Base-by-base conservation (phyloP, 2,888 invertebrate species). In the Hypolimnas misippus region DNA sequence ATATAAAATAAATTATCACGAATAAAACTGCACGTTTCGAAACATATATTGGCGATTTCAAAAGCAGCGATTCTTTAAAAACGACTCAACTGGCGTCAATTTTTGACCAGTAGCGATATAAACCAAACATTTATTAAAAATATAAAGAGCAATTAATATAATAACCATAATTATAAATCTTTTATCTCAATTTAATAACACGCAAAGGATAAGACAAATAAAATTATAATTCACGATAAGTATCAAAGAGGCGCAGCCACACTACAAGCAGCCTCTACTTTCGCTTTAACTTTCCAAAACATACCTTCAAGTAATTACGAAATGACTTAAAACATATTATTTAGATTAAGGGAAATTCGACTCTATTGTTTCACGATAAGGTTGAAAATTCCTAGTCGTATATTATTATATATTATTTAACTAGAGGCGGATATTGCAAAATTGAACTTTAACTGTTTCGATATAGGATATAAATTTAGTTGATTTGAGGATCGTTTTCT, bases 211-310 rank as follows among this genome's bases (percentile, higher is more conserved):
- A 56, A 65, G 51, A 59, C 44, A 53, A 63, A 54, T 54, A 59
- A 64, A 62, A 57, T 67, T 42, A 38, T 51, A 54, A 65, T 60
- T 55, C 44, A 71, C 73, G 74, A 79, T 68, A 68, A 86, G 82
- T 84, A 87, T 82, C 83, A 86, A 86, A 79, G 81, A 75, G 70
- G 67, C 74, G 71, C 76, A 76, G 82, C 78, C 80, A 79, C 78
- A 81, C 79, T 84, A 71, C 72, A 73, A 74, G 44, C 63, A 33
- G 69, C 60, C 63, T 72, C 83, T 80, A 90, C 90, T 91, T 91
- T 91, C 89, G 87, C 89, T 78, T 74, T 82, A 84, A 84, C 90
- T 91, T 90, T 91, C 90, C 87, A 91, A 90, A 91, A 88, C 84
- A 81, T 71, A 69, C 59, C 54, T 62, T 63, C 64, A 64, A 57